Evolutionary conservation across 1,140 invertebrate genomes (phyloP).

Genomic region (Antheraea pernyi): DNA sequence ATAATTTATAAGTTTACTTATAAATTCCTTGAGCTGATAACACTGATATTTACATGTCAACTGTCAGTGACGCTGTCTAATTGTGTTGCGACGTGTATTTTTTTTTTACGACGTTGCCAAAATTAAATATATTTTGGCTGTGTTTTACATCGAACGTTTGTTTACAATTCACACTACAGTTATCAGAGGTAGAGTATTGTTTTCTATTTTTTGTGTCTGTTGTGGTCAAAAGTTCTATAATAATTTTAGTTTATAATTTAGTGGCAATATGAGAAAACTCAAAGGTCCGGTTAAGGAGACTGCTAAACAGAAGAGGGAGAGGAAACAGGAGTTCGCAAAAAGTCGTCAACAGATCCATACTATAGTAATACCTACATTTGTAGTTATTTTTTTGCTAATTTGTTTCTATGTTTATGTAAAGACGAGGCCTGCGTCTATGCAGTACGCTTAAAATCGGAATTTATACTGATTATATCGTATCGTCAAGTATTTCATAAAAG

Average conservation of each 20-base stretch:
- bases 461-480: conserved; percentile 1
- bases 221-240: not conserved
- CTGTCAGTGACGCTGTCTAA: too few species aligned
- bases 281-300: conserved; percentile 91
- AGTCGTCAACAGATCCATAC: conserved; percentile 88
- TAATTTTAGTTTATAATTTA: not conserved
- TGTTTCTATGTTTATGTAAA: conserved; percentile 88
- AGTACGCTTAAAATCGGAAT: conserved; percentile 55
- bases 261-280: conserved; percentile 84
- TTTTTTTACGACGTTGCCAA: too few species aligned
- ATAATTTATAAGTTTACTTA: too few species aligned
- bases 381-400: conserved; percentile 85
- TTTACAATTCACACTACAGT: too few species aligned
- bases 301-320: conserved; percentile 89
- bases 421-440: conserved; percentile 81
- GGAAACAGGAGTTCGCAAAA: conserved; percentile 89
- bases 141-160: too few species aligned
- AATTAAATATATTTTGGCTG: too few species aligned
- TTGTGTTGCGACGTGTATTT: too few species aligned
- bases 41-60: too few species aligned
- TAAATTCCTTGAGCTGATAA: too few species aligned
- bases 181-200: too few species aligned
- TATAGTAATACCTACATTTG: conserved; percentile 86
- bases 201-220: too few species aligned
- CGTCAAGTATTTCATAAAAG: not conserved